phyloP scores from a whole-genome alignment of 2,113 vertebrate genomes.

The Condylura cristata region DNA sequence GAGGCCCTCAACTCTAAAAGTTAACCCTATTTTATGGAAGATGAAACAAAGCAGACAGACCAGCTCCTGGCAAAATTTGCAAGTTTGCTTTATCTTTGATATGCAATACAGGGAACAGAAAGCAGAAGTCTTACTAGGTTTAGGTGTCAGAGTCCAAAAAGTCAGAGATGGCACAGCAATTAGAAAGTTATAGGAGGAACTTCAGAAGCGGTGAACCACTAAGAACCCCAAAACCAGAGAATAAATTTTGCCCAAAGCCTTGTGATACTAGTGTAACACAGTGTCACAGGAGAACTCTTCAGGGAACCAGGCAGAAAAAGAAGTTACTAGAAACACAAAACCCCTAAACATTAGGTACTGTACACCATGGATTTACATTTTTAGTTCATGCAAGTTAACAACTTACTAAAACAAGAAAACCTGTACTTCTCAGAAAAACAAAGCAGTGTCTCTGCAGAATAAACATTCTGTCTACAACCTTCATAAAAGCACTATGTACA shows the following conservation, averaged over 20 bases:
- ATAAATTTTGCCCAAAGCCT: not conserved
- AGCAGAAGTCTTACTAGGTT: not conserved
- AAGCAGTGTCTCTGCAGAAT: constrained; percentile 13
- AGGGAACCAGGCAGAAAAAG: constrained; percentile 22
- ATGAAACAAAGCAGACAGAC: not conserved
- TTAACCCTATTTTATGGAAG: constrained; percentile 8
- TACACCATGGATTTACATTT: not conserved
- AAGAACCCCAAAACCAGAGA: not conserved
- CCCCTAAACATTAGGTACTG: not conserved
- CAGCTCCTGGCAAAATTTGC: not conserved
- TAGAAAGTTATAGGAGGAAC: not conserved
- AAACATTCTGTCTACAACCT: not conserved
- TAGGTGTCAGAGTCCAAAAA: not conserved
- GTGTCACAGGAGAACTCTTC: not conserved
- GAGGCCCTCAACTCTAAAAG: not conserved
- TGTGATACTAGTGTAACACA: not conserved
- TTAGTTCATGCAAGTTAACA: not conserved
- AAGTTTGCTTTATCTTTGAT: not conserved
- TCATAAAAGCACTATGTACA: too few relatives aligned
- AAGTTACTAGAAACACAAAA: not conserved
- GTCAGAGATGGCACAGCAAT: not conserved
- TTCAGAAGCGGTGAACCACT: constrained; percentile 1
- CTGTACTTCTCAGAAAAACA: not conserved
- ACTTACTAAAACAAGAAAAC: constrained; percentile 16
- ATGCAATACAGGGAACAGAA: not conserved